Conservation (phyloP, 2,113 vertebrate species). For the Semicossyphus pulcher region DNA sequence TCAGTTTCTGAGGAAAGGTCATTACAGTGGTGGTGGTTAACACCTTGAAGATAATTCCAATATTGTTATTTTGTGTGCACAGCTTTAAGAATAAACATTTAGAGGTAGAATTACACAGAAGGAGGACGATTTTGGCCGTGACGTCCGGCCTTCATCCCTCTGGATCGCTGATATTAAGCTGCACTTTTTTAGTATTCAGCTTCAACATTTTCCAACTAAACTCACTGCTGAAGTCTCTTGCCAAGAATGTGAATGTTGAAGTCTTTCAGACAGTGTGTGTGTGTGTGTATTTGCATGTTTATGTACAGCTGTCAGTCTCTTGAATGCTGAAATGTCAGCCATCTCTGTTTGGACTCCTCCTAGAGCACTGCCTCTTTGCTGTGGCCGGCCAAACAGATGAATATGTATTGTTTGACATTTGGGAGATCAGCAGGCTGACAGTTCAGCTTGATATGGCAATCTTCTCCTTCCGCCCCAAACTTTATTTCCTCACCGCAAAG, state of each 20-base stretch:
- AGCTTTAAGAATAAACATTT: too few species aligned
- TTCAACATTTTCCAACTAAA: not conserved
- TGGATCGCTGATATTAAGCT: not conserved
- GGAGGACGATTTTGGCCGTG: too few species aligned
- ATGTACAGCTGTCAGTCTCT: constrained; percentile 43
- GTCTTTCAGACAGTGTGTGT: not conserved
- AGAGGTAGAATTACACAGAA: too few species aligned
- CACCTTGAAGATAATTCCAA: too few species aligned
- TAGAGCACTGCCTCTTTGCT: constrained; percentile 14
- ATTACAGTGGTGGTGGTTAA: too few species aligned
- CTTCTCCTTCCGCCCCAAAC: constrained; percentile 45
- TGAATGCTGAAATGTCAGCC: constrained; percentile 62
- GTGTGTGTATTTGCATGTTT: constrained; percentile 17
- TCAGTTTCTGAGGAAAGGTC: too few species aligned
- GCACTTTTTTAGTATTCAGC: not conserved
- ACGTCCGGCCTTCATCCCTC: too few species aligned
- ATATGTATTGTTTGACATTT: constrained; percentile 74
- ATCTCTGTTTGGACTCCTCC: constrained; percentile 32
- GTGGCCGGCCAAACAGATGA: constrained; percentile 55
- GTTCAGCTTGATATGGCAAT: constrained; percentile 59
- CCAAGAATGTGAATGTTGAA: not conserved
- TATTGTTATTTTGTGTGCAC: too few species aligned
- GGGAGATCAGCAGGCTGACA: constrained; percentile 47
- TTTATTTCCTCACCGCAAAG: constrained; percentile 11
- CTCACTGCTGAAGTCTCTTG: not conserved